These are phyloP conservation scores for Poecile atricapillus DNA, from an alignment of 2,113 vertebrate species.

Conservation along the genomic window DNA sequence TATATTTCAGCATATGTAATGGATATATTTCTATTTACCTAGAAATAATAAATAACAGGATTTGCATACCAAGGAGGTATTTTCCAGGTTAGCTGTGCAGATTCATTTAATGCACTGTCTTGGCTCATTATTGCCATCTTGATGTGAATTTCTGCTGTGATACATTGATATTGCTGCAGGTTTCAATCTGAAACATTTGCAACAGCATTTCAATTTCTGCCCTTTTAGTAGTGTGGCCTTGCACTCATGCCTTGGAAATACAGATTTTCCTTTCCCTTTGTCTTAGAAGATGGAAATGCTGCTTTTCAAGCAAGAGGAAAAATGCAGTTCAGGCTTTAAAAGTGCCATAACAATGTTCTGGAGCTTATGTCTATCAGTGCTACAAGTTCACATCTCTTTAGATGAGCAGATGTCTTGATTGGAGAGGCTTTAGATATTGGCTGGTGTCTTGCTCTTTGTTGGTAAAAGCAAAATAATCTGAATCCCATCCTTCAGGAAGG, in stretches of 20 bases:
- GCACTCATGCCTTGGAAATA: neutral
- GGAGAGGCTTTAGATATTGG: neutral
- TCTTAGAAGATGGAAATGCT: neutral
- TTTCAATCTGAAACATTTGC: neutral
- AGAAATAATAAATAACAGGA: neutral
- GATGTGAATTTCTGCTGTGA: neutral
- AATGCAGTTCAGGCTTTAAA: neutral
- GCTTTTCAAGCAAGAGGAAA: rapidly evolving
- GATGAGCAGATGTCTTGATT: neutral
- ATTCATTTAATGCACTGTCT: neutral
- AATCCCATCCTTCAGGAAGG: neutral
- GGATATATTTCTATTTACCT: neutral
- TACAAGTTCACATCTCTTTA: neutral
- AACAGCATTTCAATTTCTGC: neutral
- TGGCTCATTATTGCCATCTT: neutral
- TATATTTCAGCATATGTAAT: neutral
- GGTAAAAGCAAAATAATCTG: neutral
- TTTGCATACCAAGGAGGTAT: neutral
- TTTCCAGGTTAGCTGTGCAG: neutral
- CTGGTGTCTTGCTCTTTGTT: neutral
- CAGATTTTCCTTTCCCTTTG: neutral
- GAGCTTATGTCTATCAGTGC: neutral
- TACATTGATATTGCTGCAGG: neutral
- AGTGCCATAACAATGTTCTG: neutral
- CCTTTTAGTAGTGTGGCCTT: neutral